Conservation (phyloP, 1,140 invertebrate species). For the Drosophila chauvacae region DNA sequence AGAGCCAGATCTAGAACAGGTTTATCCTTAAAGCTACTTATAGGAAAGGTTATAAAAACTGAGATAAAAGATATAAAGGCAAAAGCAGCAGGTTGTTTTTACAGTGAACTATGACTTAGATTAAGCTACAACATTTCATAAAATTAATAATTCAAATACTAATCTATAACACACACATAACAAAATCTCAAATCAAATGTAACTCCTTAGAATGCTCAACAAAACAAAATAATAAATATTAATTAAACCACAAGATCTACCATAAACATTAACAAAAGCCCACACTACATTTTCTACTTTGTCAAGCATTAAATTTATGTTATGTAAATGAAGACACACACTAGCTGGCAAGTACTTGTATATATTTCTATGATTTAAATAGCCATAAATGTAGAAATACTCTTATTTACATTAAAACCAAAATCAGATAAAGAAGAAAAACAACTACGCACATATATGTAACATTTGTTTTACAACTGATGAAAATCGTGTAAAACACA, state of each 20-base stretch:
- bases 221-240: not conserved
- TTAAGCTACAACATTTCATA: not conserved
- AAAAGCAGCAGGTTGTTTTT: not conserved
- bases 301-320: constrained; percentile 5
- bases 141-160: not conserved
- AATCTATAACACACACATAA: not conserved
- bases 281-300: not conserved
- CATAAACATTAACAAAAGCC: not conserved
- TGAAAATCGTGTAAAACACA: constrained; percentile 7
- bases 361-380: not conserved
- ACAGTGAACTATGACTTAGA: not conserved
- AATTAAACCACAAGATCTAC: not conserved
- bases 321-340: not conserved
- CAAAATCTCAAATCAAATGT: too few species aligned
- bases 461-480: constrained; percentile 5
- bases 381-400: not conserved
- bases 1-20: not conserved
- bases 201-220: not conserved
- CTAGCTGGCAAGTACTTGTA: not conserved
- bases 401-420: not conserved
- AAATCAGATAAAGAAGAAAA: constrained; percentile 1
- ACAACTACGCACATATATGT: not conserved
- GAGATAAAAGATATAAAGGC: not conserved
- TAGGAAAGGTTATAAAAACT: not conserved
- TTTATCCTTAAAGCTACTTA: not conserved